phyloP scores from a whole-genome alignment of 2,888 invertebrate genomes.

The Volucella inflata region DNA sequence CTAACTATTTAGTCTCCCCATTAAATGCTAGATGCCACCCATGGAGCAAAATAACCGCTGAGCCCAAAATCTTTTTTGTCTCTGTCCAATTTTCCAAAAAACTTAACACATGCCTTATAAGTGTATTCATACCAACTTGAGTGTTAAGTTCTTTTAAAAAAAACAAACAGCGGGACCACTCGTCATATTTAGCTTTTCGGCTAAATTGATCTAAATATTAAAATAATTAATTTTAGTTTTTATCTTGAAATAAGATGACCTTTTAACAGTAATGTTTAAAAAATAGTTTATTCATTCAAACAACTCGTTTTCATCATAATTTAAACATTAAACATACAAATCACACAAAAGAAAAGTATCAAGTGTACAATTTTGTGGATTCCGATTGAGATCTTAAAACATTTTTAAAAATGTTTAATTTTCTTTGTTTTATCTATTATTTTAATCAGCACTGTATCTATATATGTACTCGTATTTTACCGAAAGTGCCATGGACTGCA shows the following conservation, averaged over 20 bases:
- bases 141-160: too few relatives aligned
- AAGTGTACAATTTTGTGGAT: neutral
- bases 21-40: too few relatives aligned
- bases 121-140: too few relatives aligned
- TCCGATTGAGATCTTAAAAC: neutral
- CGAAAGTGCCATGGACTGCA: conserved; percentile 52
- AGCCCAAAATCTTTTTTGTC: too few relatives aligned
- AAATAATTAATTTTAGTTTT: conserved; percentile 1
- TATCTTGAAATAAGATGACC: neutral
- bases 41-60: too few relatives aligned
- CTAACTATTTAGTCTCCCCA: too few relatives aligned
- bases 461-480: conserved; percentile 41
- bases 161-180: too few relatives aligned
- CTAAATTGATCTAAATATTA: too few relatives aligned
- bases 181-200: too few relatives aligned
- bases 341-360: neutral
- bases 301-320: neutral
- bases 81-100: too few relatives aligned
- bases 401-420: neutral
- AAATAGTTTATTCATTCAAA: neutral
- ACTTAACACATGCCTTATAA: too few relatives aligned
- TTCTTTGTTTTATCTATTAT: neutral
- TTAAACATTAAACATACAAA: neutral
- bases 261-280: neutral
- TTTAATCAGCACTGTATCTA: neutral